Percentiles rank a stretch among this genome's conserved stretches.
These are phyloP conservation scores for Antheraea mylitta DNA, from an alignment of 1,140 invertebrate species.

Conservation along the genomic window DNA sequence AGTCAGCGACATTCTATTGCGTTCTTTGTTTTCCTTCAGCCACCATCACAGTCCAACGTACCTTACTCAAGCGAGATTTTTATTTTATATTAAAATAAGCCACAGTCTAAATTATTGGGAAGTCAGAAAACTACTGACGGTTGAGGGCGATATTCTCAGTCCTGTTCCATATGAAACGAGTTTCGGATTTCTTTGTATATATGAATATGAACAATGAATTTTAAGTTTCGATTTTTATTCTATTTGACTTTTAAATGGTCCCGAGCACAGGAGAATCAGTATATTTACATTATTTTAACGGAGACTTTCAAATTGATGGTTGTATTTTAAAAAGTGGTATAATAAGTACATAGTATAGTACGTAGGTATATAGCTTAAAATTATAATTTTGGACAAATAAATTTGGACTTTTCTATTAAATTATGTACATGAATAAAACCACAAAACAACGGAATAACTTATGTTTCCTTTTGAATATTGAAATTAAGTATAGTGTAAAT, in stretches of 20 bases:
- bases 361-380: too few species aligned
- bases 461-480: too few species aligned
- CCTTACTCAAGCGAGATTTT: not conserved
- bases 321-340: too few species aligned
- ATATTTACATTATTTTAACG: not conserved
- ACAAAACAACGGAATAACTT: too few species aligned
- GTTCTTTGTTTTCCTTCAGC: not conserved
- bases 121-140: slow-evolving; percentile 38
- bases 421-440: too few species aligned
- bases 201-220: slow-evolving; percentile 51
- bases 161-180: slow-evolving; percentile 55
- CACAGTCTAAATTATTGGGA: slow-evolving; percentile 13
- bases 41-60: not conserved
- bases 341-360: too few species aligned
- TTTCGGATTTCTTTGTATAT: slow-evolving; percentile 69
- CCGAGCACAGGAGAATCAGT: not conserved
- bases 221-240: slow-evolving; percentile 49
- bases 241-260: slow-evolving; percentile 12
- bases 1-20: slow-evolving; percentile 38
- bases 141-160: slow-evolving; percentile 26
- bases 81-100: not conserved
- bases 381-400: too few species aligned
- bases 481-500: too few species aligned
- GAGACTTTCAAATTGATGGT: too few species aligned
- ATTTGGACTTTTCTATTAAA: too few species aligned